phyloP scores from a whole-genome alignment of 2,888 invertebrate genomes.

The Melipona beecheii region DNA sequence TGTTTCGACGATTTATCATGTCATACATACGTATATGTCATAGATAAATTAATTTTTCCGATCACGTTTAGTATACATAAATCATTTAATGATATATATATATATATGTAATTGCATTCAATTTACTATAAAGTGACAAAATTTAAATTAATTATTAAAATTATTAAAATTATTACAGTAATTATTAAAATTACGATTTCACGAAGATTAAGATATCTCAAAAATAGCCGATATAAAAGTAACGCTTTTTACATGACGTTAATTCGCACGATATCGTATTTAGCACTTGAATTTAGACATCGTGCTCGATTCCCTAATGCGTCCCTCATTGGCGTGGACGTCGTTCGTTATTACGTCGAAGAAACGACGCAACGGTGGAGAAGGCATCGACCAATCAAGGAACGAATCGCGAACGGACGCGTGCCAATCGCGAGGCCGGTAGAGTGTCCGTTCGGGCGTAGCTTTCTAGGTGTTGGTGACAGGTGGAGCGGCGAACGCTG shows the following conservation, averaged over 20 bases:
- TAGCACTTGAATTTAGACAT: neutral
- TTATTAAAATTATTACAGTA: neutral
- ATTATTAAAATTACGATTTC: neutral
- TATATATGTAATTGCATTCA: neutral
- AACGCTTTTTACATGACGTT: neutral
- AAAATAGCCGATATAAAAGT: neutral
- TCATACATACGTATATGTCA: too few relatives aligned
- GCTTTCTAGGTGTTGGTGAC: neutral
- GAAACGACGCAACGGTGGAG: neutral
- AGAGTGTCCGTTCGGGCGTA: neutral
- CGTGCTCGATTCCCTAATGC: neutral
- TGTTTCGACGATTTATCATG: neutral
- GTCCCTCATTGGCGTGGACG: neutral
- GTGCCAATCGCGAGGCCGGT: conserved; percentile 7
- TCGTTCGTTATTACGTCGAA: neutral
- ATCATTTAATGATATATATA: neutral
- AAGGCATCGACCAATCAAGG: conserved; percentile 16
- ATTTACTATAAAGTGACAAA: neutral
- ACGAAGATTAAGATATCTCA: neutral
- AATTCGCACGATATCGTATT: too few relatives aligned
- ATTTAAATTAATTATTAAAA: too few relatives aligned
- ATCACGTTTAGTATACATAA: neutral
- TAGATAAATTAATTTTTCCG: neutral
- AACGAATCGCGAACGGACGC: neutral
- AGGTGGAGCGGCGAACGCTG: conserved; percentile 60